phyloP scores from a whole-genome alignment of 1,140 invertebrate species.

The Rhagoletis pomonella region DNA sequence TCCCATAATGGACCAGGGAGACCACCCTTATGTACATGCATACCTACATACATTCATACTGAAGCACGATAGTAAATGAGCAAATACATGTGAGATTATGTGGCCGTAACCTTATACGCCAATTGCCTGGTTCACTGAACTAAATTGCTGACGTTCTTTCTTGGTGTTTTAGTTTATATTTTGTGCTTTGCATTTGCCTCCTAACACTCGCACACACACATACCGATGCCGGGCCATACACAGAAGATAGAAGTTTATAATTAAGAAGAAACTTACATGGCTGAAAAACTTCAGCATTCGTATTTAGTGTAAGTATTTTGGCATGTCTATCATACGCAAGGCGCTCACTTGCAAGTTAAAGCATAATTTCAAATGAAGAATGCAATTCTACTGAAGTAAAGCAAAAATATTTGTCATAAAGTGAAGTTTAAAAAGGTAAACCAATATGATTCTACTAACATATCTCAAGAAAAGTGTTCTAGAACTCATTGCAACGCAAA shows the following conservation, averaged over 20 bases:
- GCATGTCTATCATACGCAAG: no score
- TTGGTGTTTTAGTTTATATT: not conserved
- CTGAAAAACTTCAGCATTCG: not conserved
- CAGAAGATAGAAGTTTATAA: not conserved
- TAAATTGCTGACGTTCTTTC: conserved; percentile 13
- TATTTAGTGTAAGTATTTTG: no score
- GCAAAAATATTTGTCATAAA: no score
- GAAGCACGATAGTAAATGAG: not conserved
- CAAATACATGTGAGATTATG: not conserved
- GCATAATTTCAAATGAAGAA: no score
- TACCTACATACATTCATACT: not conserved
- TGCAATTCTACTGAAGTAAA: no score
- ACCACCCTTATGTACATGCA: not conserved
- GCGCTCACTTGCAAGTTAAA: no score
- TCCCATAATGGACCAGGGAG: no score
- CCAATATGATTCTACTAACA: no score
- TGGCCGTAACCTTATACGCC: conserved; percentile 47
- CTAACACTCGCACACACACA: not conserved
- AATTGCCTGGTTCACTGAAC: conserved; percentile 51
- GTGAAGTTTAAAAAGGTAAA: no score
- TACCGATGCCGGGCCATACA: not conserved
- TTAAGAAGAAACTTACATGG: not conserved
- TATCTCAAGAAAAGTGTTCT: no score
- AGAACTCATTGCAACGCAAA: no score
- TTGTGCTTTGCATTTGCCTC: not conserved